Conservation (phyloP, 2,797 vertebrate species). For the Notamacropus eugenii region DNA sequence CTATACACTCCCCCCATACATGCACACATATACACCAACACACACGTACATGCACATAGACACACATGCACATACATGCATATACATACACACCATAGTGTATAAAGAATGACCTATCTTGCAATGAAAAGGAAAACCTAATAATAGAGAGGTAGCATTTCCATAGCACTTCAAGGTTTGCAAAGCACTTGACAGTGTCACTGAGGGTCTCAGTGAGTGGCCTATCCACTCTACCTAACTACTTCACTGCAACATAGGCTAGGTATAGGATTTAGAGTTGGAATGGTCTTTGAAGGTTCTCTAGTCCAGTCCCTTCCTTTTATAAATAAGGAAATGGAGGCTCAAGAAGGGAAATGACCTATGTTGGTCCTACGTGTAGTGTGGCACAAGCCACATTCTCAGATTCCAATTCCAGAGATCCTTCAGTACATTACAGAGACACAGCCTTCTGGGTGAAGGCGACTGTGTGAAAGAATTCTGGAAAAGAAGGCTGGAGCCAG, state of each 20-base stretch:
- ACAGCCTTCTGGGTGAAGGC: background rate
- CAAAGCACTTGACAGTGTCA: background rate
- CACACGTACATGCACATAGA: background rate
- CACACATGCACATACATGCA: background rate
- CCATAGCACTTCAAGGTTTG: background rate
- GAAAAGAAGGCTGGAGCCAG: background rate
- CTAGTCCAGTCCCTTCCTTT: background rate
- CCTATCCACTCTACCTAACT: background rate
- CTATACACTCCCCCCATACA: background rate
- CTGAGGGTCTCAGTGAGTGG: background rate
- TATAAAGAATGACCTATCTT: background rate
- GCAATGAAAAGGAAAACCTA: background rate
- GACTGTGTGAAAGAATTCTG: background rate
- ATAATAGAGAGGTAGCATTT: background rate
- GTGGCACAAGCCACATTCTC: background rate
- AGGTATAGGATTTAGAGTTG: background rate
- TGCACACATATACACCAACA: background rate
- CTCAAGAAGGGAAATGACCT: background rate
- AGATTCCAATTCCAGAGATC: background rate
- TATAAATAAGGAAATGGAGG: background rate
- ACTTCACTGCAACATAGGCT: background rate
- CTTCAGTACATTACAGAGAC: background rate
- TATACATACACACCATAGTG: background rate
- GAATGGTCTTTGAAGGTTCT: background rate
- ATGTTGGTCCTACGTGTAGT: background rate